These are phyloP conservation scores for Cyaniris semiargus DNA, from an alignment of 2,888 invertebrate species.

Conservation along the genomic window DNA sequence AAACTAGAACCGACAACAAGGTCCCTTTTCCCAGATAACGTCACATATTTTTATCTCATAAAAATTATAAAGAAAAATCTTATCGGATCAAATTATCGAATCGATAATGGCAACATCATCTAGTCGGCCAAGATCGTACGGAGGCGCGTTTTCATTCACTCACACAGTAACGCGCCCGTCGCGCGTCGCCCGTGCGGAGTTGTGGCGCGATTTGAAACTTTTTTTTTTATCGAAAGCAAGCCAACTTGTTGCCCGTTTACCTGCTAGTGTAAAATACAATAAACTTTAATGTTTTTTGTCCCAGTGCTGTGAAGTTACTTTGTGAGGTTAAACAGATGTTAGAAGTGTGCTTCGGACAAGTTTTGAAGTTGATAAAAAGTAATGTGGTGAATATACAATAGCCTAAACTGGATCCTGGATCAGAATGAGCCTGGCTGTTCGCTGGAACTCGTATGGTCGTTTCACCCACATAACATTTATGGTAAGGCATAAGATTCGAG, in stretches of 20 bases:
- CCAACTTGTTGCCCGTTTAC: conserved; percentile 63
- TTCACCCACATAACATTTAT: conserved; percentile 77
- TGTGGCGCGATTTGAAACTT: conserved; percentile 50
- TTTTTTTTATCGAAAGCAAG: conserved; percentile 55
- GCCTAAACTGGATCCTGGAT: conserved; percentile 66
- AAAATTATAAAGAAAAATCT: not conserved
- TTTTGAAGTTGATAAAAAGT: conserved; percentile 58
- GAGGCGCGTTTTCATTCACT: conserved; percentile 66
- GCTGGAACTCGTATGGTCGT: conserved; percentile 61
- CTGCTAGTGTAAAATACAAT: conserved; percentile 56
- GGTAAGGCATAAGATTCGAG: conserved; percentile 75
- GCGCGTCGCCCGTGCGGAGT: conserved; percentile 56
- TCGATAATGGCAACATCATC: conserved; percentile 41
- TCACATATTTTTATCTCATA: not conserved
- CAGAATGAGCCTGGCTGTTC: conserved; percentile 68
- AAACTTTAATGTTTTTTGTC: conserved; percentile 42
- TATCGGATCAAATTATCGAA: conserved; percentile 33
- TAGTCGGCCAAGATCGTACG: conserved; percentile 41
- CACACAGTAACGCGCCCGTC: conserved; percentile 64
- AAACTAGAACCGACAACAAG: no score
- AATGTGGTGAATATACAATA: conserved; percentile 69
- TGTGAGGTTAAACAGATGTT: conserved; percentile 61
- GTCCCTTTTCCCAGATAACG: no score
- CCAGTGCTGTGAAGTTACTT: conserved; percentile 37
- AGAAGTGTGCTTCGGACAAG: conserved; percentile 60